A percentile compares a stretch with the other conserved stretches of the same genome.
Conservation (phyloP, 2,888 invertebrate genomes). For the Psylliodes chrysocephalus region DNA sequence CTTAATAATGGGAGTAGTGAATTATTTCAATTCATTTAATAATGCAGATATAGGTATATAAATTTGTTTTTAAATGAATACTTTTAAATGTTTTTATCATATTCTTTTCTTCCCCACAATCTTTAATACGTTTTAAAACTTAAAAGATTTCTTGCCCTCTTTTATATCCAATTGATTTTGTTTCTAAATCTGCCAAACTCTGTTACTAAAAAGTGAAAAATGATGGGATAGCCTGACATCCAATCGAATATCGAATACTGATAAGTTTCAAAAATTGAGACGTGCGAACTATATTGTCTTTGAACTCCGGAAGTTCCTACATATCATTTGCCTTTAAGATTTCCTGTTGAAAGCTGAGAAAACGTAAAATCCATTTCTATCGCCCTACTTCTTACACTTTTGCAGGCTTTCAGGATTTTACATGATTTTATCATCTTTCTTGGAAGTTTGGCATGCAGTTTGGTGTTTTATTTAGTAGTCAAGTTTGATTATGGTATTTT, state of each 20-base stretch:
- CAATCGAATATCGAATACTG: slow-evolving; percentile 24
- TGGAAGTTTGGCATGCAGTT: slow-evolving; percentile 25
- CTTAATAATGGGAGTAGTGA: too few relatives aligned
- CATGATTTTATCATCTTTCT: slow-evolving; percentile 36
- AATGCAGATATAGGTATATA: too few relatives aligned
- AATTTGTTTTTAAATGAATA: background rate
- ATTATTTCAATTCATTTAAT: too few relatives aligned
- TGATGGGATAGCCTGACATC: slow-evolving; percentile 16
- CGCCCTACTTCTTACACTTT: slow-evolving; percentile 20
- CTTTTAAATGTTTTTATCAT: background rate
- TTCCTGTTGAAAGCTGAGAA: slow-evolving; percentile 30
- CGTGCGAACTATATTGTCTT: slow-evolving; percentile 31
- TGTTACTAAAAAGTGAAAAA: slow-evolving; percentile 3
- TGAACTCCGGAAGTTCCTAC: slow-evolving; percentile 27
- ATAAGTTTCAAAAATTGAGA: slow-evolving; percentile 27
- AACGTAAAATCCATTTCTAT: slow-evolving; percentile 27
- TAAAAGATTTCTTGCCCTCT: background rate
- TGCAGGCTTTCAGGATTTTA: slow-evolving; percentile 26
- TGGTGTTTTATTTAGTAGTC: slow-evolving; percentile 23
- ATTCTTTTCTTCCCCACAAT: background rate
- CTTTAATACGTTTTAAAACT: background rate
- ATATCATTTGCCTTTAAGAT: slow-evolving; percentile 42
- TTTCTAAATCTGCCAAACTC: background rate
- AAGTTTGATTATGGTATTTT: too few relatives aligned
- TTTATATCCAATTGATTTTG: background rate